phyloP scores from a whole-genome alignment of 2,888 invertebrate species.

The Thumatha senex region DNA sequence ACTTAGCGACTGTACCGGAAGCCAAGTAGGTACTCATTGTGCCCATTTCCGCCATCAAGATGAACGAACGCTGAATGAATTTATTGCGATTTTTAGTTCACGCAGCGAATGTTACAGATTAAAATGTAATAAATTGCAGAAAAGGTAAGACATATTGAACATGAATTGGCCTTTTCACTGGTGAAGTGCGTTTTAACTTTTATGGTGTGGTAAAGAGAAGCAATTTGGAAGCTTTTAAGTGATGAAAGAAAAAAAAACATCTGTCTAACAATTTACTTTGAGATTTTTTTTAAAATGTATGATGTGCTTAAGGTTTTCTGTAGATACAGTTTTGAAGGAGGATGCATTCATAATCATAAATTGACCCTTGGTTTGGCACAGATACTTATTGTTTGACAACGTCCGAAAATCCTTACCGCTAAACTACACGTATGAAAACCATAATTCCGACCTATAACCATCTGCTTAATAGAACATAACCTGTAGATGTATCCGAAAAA shows the following conservation, averaged over 20 bases:
- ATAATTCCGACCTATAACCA: too few species aligned
- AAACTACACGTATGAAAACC: too few species aligned
- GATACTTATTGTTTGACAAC: too few species aligned
- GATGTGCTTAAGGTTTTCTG: too few species aligned
- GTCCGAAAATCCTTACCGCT: too few species aligned
- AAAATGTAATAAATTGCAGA: slow-evolving; percentile 17
- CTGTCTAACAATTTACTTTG: too few species aligned
- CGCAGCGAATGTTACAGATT: slow-evolving; percentile 19
- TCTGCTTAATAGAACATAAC: too few species aligned
- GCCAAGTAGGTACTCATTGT: slow-evolving; percentile 64
- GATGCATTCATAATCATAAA: neutral
- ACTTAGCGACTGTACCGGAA: slow-evolving; percentile 67
- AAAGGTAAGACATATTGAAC: neutral
- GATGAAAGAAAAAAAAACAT: too few species aligned
- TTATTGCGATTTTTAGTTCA: slow-evolving; percentile 16
- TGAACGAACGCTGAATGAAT: slow-evolving; percentile 45
- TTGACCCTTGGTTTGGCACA: too few species aligned
- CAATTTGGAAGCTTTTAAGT: neutral
- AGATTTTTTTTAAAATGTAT: too few species aligned
- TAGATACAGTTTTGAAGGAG: neutral
- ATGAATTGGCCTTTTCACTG: neutral
- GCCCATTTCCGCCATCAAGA: slow-evolving; percentile 72
- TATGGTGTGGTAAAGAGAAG: neutral
- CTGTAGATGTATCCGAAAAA: too few species aligned
- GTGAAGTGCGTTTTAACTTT: neutral